Percentiles rank a stretch among this genome's conserved stretches.
Conservation (phyloP, 30 jellyfish, hydroid and myxozoan genomes). For the Hydractinia symbiolongicarpus region DNA sequence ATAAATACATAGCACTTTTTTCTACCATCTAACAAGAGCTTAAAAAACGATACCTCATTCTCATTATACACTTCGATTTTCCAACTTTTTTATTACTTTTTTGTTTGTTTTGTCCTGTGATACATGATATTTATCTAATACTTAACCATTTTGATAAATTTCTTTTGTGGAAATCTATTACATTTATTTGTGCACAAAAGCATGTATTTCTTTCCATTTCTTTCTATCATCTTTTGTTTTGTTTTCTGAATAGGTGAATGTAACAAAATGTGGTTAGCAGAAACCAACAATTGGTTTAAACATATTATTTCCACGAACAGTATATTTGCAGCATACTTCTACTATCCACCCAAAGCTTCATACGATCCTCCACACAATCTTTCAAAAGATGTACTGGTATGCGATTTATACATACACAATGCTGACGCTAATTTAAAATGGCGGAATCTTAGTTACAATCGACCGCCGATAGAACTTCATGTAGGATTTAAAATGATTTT, state of each 20-base stretch:
- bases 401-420: constrained; percentile 54
- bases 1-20: no score
- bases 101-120: no score
- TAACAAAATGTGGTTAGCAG: constrained; percentile 49
- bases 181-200: no score
- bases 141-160: no score
- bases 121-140: no score
- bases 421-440: constrained; percentile 7
- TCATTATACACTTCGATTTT: no score
- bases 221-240: neutral
- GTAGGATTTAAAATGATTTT: constrained; percentile 62
- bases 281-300: constrained; percentile 51
- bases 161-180: no score
- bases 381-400: constrained; percentile 23
- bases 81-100: no score
- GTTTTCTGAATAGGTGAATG: constrained; percentile 31
- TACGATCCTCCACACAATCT: constrained; percentile 25
- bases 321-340: constrained; percentile 31
- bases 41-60: no score
- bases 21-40: no score
- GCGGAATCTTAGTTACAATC: constrained; percentile 27
- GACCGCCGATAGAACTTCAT: constrained; percentile 66
- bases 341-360: constrained; percentile 40
- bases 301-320: constrained; percentile 36
- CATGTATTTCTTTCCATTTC: no score